Evolutionary conservation across 37 sponge, comb jelly and placozoan genomes (phyloP).

Genomic region (Amphimedon queenslandica): DNA sequence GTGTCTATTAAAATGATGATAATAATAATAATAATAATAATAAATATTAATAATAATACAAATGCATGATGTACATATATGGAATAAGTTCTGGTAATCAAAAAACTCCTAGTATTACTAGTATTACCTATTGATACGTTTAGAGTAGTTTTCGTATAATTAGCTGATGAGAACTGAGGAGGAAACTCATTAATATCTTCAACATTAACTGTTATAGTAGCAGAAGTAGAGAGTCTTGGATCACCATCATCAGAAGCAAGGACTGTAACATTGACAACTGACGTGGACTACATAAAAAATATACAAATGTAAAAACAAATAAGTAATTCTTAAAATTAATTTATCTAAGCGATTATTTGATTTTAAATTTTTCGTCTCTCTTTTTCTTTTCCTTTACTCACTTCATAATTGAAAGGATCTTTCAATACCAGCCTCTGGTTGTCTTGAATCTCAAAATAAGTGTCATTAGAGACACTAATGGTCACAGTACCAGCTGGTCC

Average conservation of each 20-base stretch:
- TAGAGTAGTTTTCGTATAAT: not conserved
- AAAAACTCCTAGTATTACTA: no score
- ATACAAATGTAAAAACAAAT: no score
- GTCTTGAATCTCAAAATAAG: conserved; percentile 20
- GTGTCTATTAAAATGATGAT: conserved; percentile 25
- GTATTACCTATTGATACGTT: no score
- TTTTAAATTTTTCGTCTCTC: no score
- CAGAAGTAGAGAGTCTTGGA: conserved; percentile 7
- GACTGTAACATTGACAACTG: not conserved
- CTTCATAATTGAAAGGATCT: conserved; percentile 30
- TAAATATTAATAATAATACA: not conserved
- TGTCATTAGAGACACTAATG: conserved; percentile 3
- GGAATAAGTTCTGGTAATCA: no score
- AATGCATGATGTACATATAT: no score
- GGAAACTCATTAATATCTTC: conserved; percentile 44
- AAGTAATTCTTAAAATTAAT: no score
- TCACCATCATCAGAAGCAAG: conserved; percentile 35
- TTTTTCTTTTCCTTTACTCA: not conserved
- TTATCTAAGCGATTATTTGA: no score
- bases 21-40: not conserved
- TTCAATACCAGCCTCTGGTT: conserved; percentile 24
- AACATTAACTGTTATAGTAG: conserved; percentile 12
- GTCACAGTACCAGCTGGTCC: conserved; percentile 16
- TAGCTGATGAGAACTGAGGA: conserved; percentile 18
- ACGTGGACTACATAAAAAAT: conserved; percentile 4